Evolutionary conservation across 2,797 vertebrate species (phyloP).

Genomic region (Myiotriccus ornatus): DNA sequence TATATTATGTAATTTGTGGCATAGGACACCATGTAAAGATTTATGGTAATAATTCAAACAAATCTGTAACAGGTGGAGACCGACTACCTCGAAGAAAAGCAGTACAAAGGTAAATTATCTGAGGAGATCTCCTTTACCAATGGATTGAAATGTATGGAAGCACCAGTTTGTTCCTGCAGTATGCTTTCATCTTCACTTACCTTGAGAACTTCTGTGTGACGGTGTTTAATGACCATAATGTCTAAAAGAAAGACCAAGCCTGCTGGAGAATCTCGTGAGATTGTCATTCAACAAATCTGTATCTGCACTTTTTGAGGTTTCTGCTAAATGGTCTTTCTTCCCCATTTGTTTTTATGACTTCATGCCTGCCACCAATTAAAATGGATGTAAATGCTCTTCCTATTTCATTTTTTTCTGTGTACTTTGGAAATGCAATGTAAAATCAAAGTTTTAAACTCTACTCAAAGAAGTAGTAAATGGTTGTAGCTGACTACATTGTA

Average conservation of each 20-base stretch:
- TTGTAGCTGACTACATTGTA: slow-evolving; percentile 38
- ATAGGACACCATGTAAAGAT: slow-evolving; percentile 69
- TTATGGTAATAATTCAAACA: slow-evolving; percentile 60
- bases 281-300: slow-evolving; percentile 57
- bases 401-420: slow-evolving; percentile 22
- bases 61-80: slow-evolving; percentile 69
- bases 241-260: slow-evolving; percentile 30
- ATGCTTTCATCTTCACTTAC: slow-evolving; percentile 49
- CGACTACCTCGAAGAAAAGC: slow-evolving; percentile 75
- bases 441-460: slow-evolving; percentile 47
- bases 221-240: not conserved
- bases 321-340: slow-evolving; percentile 62
- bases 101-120: slow-evolving; percentile 59
- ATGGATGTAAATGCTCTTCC: slow-evolving; percentile 67
- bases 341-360: slow-evolving; percentile 57
- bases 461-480: slow-evolving; percentile 22
- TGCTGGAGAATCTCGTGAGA: slow-evolving; percentile 51
- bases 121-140: slow-evolving; percentile 50
- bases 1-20: slow-evolving; percentile 74
- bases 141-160: slow-evolving; percentile 34
- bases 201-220: slow-evolving; percentile 40
- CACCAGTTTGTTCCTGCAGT: slow-evolving; percentile 28
- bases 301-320: slow-evolving; percentile 70
- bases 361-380: slow-evolving; percentile 73
- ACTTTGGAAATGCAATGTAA: slow-evolving; percentile 65